A percentile compares a stretch with the other conserved stretches of the same genome.
Evolutionary conservation across 2,113 vertebrate genomes (phyloP).

Genomic region (Ochotona princeps): DNA sequence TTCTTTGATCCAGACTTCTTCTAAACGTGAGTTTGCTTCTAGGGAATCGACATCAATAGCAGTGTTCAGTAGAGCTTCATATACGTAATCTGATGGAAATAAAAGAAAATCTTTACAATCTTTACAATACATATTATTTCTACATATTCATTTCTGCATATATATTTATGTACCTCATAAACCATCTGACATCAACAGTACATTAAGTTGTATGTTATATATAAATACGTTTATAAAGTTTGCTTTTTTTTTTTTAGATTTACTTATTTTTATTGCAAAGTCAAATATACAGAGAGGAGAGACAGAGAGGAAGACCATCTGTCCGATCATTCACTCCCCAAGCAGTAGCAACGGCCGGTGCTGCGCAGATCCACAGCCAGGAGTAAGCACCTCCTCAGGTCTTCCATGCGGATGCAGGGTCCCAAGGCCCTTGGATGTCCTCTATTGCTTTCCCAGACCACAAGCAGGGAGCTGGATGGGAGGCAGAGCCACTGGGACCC

Average conservation of each 20-base stretch:
- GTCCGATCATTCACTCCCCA: no score
- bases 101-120: not conserved
- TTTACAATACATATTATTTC: not conserved
- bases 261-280: no score
- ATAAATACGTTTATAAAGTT: not conserved
- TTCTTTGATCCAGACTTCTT: slow-evolving; percentile 91
- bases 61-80: slow-evolving; percentile 91
- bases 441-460: no score
- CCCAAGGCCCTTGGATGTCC: no score
- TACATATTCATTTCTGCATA: slow-evolving; percentile 29
- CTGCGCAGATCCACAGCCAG: no score
- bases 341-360: not conserved
- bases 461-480: no score
- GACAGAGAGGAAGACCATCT: no score
- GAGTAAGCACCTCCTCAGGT: no score
- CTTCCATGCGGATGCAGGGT: no score
- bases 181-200: slow-evolving; percentile 28
- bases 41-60: slow-evolving; percentile 86
- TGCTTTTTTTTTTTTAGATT: no score
- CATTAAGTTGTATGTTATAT: not conserved
- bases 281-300: no score
- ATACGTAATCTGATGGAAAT: slow-evolving; percentile 88
- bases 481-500: no score
- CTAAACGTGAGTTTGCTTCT: slow-evolving; percentile 87
- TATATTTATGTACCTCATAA: slow-evolving; percentile 2